Percentiles rank a stretch among this genome's conserved stretches.
phyloP scores from a whole-genome alignment of 2,113 vertebrate genomes.

The Nasalis larvatus region DNA sequence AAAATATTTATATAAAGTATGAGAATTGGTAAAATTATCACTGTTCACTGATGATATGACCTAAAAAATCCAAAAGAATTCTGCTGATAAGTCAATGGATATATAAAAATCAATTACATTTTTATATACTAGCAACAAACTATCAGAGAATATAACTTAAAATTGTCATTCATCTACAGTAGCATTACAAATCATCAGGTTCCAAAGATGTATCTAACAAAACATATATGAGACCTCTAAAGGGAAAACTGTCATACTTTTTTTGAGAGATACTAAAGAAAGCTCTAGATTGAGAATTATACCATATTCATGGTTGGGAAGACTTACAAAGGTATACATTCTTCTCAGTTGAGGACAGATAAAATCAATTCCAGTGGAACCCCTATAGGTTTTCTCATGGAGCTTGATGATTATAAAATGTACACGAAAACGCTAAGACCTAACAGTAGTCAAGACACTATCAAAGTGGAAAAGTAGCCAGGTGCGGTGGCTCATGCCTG shows the following conservation, averaged over 20 bases:
- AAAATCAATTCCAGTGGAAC: background rate
- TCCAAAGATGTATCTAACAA: background rate
- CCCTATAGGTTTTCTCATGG: background rate
- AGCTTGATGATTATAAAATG: background rate
- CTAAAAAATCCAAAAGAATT: background rate
- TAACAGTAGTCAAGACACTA: background rate
- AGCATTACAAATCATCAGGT: background rate
- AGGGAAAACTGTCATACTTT: background rate
- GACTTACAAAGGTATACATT: background rate
- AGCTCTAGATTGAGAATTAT: background rate
- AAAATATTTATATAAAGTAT: background rate
- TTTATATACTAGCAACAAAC: background rate
- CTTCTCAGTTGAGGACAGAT: conserved; percentile 8
- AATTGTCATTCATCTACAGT: background rate
- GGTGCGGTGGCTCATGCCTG: too few species aligned
- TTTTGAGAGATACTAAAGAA: background rate
- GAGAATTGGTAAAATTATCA: background rate
- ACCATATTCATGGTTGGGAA: background rate
- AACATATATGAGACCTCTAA: background rate
- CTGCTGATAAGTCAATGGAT: background rate
- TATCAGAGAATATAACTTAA: background rate
- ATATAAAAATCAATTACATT: background rate
- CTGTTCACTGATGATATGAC: background rate
- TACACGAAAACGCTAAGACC: background rate
- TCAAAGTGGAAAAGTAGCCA: background rate